phyloP scores from a whole-genome alignment of 2,888 invertebrate genomes.

The Palloptera scutellata region DNA sequence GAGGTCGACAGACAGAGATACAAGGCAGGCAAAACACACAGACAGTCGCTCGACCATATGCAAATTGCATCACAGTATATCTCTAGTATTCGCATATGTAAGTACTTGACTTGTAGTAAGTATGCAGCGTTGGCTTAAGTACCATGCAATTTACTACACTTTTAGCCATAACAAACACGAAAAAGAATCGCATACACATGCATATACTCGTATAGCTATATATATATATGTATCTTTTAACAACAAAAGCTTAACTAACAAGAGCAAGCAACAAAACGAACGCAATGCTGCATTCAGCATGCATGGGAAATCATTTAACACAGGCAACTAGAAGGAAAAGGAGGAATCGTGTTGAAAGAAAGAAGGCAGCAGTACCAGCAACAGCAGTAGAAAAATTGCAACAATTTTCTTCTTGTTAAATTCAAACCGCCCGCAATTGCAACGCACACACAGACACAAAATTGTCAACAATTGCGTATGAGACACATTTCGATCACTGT shows the following conservation, averaged over 20 bases:
- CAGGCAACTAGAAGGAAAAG: not conserved
- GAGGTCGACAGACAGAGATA: constrained; percentile 17
- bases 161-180: constrained; percentile 44
- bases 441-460: constrained; percentile 12
- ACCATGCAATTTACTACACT: constrained; percentile 57
- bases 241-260: constrained; percentile 37
- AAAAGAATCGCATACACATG: not conserved
- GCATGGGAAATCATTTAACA: constrained; percentile 26
- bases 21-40: constrained; percentile 7
- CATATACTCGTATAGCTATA: not conserved
- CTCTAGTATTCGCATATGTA: not conserved
- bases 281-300: not conserved
- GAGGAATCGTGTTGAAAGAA: constrained; percentile 8
- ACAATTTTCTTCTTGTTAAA: constrained; percentile 62
- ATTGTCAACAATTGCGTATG: constrained; percentile 32
- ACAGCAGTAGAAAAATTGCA: constrained; percentile 48
- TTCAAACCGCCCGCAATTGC: constrained; percentile 58
- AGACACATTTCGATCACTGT: constrained; percentile 63
- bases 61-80: constrained; percentile 21
- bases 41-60: constrained; percentile 22
- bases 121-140: constrained; percentile 32
- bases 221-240: constrained; percentile 22
- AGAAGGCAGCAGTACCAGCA: constrained; percentile 1
- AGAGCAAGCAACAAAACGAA: constrained; percentile 36
- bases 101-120: not conserved